Evolutionary conservation across 2,888 invertebrate genomes (phyloP), one percentile per base, ranked within the genome.

Genomic region (Malacosoma neustria): DNA sequence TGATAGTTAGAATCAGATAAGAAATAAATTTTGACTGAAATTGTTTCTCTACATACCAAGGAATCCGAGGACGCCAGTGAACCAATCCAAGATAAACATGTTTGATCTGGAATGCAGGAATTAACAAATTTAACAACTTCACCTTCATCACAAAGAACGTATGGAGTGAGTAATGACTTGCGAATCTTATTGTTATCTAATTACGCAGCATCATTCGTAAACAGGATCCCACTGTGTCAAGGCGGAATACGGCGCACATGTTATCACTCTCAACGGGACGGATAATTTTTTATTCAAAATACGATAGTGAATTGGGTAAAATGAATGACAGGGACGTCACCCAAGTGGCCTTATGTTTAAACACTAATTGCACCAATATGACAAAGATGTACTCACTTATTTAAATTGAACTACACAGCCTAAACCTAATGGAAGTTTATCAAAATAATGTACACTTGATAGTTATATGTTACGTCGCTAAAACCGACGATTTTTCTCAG

Each of bases 31-130:
- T 13, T 3, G 33, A 9, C 4, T 31, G 32, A 6, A 43, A 38
- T 29, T 44, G 13, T 30, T 43, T 40, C n/a, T n/a, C n/a, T 37
- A 88, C 92, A 92, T 77, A 96, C 96, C 96, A 76, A 97, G 90
- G 87, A 95, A 96, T 77, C 95, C 95, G 72, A 97, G 88, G 71
- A 96, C 95, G 65, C 96, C 95, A 77, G 96, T 94, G 75, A 97
- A 93, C 96, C 96, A 97, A 85, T 96, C 96, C 93, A 94, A 94
- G 87, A 97, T 92, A 89, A 97, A 96, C 96, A 97, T 96, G 75
- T 70, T 82, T 72, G 72, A 74, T 81, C 82, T 84, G 80, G 55
- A 84, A 72, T 41, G 53, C 54, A 64, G 41, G 49, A 65, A 61
- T 57, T 36, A 48, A 62, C 65, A 61, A 70, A 46, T 57, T 61